These are phyloP conservation scores for Pollenia labialis DNA, from an alignment of 2,888 invertebrate genomes.

Conservation along the genomic window DNA sequence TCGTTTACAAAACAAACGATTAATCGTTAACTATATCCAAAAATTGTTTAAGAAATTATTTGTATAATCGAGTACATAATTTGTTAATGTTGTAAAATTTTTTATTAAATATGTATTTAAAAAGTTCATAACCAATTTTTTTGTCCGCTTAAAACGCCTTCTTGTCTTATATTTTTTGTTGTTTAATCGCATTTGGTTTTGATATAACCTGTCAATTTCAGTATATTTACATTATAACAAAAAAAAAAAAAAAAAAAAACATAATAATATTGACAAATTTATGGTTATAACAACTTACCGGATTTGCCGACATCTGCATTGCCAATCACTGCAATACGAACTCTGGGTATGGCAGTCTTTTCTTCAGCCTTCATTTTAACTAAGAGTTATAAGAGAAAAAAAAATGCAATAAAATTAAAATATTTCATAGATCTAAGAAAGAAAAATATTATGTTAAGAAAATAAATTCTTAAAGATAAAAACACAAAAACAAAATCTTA, in stretches of 20 bases:
- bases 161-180: neutral
- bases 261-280: neutral
- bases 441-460: neutral
- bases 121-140: no score
- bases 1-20: no score
- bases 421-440: neutral
- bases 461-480: conserved; percentile 17
- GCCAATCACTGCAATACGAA: conserved; percentile 90
- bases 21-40: no score
- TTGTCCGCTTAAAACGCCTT: neutral
- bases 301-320: conserved; percentile 92
- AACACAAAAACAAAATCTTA: conserved; percentile 23
- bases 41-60: no score
- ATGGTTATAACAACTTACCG: conserved; percentile 84
- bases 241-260: no score
- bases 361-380: conserved; percentile 86
- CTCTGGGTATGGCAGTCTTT: conserved; percentile 87
- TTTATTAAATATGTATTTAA: no score
- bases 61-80: no score
- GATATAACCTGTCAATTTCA: conserved; percentile 56
- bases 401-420: conserved; percentile 27
- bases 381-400: conserved; percentile 50
- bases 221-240: conserved; percentile 2
- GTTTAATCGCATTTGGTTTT: neutral
- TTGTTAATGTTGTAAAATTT: no score